These are phyloP conservation scores for Sarotherodon lohbergeri DNA, from an alignment of 2,113 vertebrate species.

Conservation along the genomic window DNA sequence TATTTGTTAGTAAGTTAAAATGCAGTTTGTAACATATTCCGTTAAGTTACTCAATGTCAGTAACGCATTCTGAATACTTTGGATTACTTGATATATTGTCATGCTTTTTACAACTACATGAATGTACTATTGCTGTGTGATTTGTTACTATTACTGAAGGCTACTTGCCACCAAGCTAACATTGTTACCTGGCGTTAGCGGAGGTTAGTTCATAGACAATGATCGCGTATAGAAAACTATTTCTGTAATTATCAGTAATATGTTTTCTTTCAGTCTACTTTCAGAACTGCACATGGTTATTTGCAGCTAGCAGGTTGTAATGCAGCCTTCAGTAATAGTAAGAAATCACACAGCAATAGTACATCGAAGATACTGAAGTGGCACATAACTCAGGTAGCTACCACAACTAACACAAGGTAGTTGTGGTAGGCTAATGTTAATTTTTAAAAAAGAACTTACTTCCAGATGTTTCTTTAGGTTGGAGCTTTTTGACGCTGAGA, in stretches of 20 bases:
- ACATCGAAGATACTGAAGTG: neutral
- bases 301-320: neutral
- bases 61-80: neutral
- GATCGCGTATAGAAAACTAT: neutral
- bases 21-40: neutral
- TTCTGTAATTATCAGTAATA: neutral
- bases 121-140: neutral
- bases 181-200: neutral
- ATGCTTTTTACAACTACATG: neutral
- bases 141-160: neutral
- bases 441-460: neutral
- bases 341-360: neutral
- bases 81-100: neutral
- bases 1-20: neutral
- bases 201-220: neutral
- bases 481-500: neutral
- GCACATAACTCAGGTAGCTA: neutral
- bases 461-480: neutral
- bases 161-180: neutral
- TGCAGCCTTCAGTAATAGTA: neutral
- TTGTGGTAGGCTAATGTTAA: neutral
- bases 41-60: neutral
- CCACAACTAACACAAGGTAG: neutral
- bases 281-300: neutral
- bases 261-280: neutral